Conservation (phyloP, 1,140 invertebrate genomes). For the Ganaspis sp. region DNA sequence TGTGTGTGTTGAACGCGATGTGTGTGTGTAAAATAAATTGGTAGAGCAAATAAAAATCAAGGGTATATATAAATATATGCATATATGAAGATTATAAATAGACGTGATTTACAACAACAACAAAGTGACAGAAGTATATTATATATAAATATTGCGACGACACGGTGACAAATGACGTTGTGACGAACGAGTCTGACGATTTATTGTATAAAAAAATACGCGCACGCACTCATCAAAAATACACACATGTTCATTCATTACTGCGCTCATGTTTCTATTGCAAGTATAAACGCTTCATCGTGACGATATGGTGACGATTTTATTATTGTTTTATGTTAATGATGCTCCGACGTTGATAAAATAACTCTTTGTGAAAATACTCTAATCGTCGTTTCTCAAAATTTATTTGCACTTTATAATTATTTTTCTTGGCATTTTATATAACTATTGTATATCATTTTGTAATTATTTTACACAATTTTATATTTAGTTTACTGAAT, state of each 20-base stretch:
- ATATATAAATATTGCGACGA: neutral
- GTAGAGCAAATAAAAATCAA: slow-evolving; percentile 37
- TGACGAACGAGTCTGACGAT: neutral
- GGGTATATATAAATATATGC: slow-evolving; percentile 35
- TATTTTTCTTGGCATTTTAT: too few species aligned
- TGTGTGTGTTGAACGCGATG: slow-evolving; percentile 44
- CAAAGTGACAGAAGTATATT: neutral
- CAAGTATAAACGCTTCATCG: slow-evolving; percentile 22
- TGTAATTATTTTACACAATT: too few species aligned
- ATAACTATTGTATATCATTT: too few species aligned
- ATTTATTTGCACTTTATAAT: neutral
- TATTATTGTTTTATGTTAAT: slow-evolving; percentile 27
- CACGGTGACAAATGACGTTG: neutral
- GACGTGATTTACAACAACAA: slow-evolving; percentile 24
- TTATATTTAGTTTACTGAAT: too few species aligned
- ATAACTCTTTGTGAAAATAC: neutral
- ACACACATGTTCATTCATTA: slow-evolving; percentile 15
- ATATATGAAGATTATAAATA: slow-evolving; percentile 43
- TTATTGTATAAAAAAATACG: neutral
- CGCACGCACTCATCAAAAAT: slow-evolving; percentile 1
- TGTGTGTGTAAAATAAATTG: slow-evolving; percentile 53
- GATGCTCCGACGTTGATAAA: slow-evolving; percentile 7
- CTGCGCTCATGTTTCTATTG: slow-evolving; percentile 17
- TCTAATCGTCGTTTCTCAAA: neutral
- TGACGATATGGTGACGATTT: slow-evolving; percentile 25